Percentiles rank a stretch among this genome's conserved stretches.
These are phyloP conservation scores for Thinocorus orbignyianus DNA, from an alignment of 2,113 vertebrate genomes.

Conservation along the genomic window DNA sequence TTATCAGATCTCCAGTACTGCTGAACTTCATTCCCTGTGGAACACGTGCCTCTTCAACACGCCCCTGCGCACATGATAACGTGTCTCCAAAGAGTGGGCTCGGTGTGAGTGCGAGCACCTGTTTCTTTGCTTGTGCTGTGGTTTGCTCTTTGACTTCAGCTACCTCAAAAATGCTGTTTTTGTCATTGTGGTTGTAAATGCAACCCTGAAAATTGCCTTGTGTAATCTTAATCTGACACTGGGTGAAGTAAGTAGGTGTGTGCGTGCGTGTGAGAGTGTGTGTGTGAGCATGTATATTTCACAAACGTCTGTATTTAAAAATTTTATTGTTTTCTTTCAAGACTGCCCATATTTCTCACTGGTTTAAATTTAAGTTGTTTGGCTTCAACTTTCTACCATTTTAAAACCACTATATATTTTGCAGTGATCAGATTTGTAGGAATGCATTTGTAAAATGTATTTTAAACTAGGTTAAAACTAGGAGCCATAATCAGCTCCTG, in stretches of 20 bases:
- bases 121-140: constrained; percentile 51
- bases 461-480: constrained; percentile 6
- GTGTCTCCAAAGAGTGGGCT: constrained; percentile 51
- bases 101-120: constrained; percentile 6
- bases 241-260: background rate
- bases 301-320: constrained; percentile 12
- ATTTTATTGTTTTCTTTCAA: background rate
- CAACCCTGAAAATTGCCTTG: constrained; percentile 63
- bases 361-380: background rate
- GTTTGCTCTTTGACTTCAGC: constrained; percentile 67
- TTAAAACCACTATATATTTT: background rate
- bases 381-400: background rate
- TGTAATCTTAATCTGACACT: constrained; percentile 39
- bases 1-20: background rate
- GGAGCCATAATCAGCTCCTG: background rate
- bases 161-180: constrained; percentile 72
- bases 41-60: constrained; percentile 1
- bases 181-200: constrained; percentile 53
- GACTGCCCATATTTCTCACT: background rate
- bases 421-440: constrained; percentile 1
- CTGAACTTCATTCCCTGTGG: background rate
- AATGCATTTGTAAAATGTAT: background rate
- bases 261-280: accelerated
- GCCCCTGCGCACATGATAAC: background rate
- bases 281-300: background rate